Base-by-base conservation (phyloP, 2,888 invertebrate species). In the Phyllotreta striolata region DNA sequence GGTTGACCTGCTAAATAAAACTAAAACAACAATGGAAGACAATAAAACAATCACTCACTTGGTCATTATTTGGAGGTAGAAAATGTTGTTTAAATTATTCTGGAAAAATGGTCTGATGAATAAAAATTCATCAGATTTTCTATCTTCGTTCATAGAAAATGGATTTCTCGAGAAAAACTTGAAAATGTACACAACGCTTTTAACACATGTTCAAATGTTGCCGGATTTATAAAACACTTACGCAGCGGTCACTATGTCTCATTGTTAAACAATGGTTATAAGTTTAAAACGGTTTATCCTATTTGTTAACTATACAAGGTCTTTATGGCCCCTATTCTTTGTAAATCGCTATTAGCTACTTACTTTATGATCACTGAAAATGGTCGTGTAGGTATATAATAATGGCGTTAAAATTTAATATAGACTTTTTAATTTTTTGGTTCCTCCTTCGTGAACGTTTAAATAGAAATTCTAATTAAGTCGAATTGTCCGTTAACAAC, bases 241-340 rank as follows among this genome's bases (percentile, higher is more conserved):
- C 72, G 72, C 66, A 70, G 68, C 71, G 73, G 69, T 73, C 73
- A 74, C 73, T 72, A 73, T 70, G 73, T 72, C 72, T 76, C 77
- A 77, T 77, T 76, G 73, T 74, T 72, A 69, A 73, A 76, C 77
- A 75, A 77, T 77, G 76, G 74, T 76, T 75, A 79, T 77, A 78
- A 76, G 74, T 77, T 77, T 78, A 76, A 76, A 77, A 77, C 73
- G 74, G 73, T 77, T 78, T 77, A 78, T 78, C 77, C 78, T 79
- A 79, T 78, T 79, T 78, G 77, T 78, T 79, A 79, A 79, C 76
- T 75, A 75, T 73, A 76, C 77, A 77, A 78, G 78, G 78, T 78
- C 78, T 78, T 79, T 78, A 77, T 73, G 77, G 75, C 74, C 79
- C 79, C 79, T 79, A 78, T 79, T 78, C 78, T 78, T 76, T 76